Conservation (phyloP, 1,140 invertebrate species). For the Papilio polytes region DNA sequence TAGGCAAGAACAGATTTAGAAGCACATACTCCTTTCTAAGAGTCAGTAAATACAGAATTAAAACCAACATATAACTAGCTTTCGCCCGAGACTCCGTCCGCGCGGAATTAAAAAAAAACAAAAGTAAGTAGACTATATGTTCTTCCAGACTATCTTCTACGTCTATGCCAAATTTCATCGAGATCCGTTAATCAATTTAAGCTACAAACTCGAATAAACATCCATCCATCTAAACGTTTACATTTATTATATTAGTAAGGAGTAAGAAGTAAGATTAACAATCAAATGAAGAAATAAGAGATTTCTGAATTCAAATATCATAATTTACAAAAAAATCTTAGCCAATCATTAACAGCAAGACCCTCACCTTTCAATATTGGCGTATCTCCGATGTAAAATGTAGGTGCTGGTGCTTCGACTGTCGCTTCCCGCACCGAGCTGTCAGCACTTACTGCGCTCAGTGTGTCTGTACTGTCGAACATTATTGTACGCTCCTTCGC, state of each 20-base stretch:
- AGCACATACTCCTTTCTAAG: not conserved
- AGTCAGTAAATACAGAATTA: slow-evolving; percentile 1
- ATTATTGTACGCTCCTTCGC: slow-evolving; percentile 81
- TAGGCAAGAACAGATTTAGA: not conserved
- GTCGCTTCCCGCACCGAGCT: slow-evolving; percentile 73
- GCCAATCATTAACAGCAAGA: not conserved
- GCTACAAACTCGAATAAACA: too few species aligned
- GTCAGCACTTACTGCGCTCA: slow-evolving; percentile 77
- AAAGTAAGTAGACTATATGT: too few species aligned
- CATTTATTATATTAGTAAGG: too few species aligned
- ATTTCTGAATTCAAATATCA: too few species aligned
- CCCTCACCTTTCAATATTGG: slow-evolving; percentile 76
- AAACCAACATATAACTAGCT: not conserved
- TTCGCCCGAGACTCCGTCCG: too few species aligned
- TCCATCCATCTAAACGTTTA: too few species aligned
- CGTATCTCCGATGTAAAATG: slow-evolving; percentile 82
- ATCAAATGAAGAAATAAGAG: too few species aligned
- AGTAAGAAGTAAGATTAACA: not conserved
- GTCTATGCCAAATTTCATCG: too few species aligned
- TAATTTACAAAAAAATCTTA: too few species aligned
- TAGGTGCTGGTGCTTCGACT: slow-evolving; percentile 72
- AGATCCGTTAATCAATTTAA: too few species aligned
- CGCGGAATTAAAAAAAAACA: too few species aligned
- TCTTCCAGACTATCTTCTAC: too few species aligned
- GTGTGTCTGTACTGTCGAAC: slow-evolving; percentile 81